Evolutionary conservation across 2,888 invertebrate genomes (phyloP).

Genomic region (Gonocerus acuteangulatus): DNA sequence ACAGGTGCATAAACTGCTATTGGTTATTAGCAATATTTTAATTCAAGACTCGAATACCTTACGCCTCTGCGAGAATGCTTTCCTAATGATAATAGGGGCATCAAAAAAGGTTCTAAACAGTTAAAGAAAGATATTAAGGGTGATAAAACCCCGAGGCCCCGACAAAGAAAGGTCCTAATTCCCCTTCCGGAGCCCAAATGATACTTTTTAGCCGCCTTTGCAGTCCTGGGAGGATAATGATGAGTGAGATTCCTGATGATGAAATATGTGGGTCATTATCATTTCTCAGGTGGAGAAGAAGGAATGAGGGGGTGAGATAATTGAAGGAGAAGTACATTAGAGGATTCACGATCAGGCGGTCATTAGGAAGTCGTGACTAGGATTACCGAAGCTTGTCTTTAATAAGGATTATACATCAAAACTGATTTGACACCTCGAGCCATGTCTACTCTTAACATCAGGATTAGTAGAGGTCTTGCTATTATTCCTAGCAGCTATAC

Average conservation of each 20-base stretch:
- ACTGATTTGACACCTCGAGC: background rate
- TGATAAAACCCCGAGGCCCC: no score
- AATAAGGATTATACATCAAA: background rate
- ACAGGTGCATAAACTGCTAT: no score
- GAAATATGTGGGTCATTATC: constrained; percentile 1
- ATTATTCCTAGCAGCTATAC: no score
- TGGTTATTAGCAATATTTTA: no score
- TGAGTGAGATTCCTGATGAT: background rate
- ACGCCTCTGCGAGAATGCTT: no score
- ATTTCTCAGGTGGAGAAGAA: background rate
- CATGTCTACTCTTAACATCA: background rate
- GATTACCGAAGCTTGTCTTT: background rate
- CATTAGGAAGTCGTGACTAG: background rate
- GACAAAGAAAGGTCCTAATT: no score
- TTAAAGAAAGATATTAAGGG: no score
- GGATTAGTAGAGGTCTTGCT: no score
- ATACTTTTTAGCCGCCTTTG: background rate
- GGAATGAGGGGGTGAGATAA: background rate
- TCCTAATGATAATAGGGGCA: no score
- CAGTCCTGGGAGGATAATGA: no score
- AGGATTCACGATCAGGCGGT: background rate
- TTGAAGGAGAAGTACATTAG: constrained; percentile 1
- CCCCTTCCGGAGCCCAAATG: background rate
- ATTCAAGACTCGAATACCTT: no score
- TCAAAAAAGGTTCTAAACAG: no score